A percentile compares a stretch with the other conserved stretches of the same genome.
Conservation (phyloP, 1,140 invertebrate genomes). For the Rhopalosiphum padi region DNA sequence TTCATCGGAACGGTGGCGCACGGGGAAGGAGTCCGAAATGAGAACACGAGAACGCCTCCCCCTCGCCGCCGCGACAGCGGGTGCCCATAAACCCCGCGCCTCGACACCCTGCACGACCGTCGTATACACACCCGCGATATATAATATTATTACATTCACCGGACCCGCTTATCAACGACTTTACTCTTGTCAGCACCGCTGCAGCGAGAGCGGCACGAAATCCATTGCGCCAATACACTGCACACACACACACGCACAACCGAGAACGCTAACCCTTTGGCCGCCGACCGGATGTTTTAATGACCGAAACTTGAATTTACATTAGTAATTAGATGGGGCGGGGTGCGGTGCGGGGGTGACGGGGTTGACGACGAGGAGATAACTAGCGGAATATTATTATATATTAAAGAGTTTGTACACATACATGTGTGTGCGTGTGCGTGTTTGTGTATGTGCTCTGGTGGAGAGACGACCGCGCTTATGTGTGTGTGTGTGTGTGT, state of each 20-base stretch:
- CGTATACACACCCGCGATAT: neutral
- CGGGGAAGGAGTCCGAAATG: slow-evolving; percentile 44
- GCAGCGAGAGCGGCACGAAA: slow-evolving; percentile 12
- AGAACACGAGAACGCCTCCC: slow-evolving; percentile 15
- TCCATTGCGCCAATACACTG: slow-evolving; percentile 37
- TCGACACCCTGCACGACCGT: neutral
- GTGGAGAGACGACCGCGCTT: neutral
- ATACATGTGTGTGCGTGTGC: neutral
- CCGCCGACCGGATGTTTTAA: slow-evolving; percentile 53
- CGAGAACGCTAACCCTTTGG: neutral
- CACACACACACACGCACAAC: neutral
- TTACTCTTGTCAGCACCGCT: slow-evolving; percentile 37
- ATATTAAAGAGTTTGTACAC: neutral
- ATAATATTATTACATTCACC: neutral
- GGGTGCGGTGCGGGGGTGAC: neutral
- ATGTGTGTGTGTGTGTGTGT: no score
- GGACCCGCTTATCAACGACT: slow-evolving; percentile 52
- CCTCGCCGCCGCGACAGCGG: neutral
- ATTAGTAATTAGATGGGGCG: slow-evolving; percentile 45
- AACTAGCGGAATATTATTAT: neutral
- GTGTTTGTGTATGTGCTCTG: neutral
- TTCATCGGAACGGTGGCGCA: neutral
- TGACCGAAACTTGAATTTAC: slow-evolving; percentile 52
- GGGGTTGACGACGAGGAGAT: neutral
- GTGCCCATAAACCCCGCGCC: no score